Percentiles rank a stretch among this genome's conserved stretches.
phyloP scores from a whole-genome alignment of 2,797 vertebrate genomes.

The Ciconia nigra region DNA sequence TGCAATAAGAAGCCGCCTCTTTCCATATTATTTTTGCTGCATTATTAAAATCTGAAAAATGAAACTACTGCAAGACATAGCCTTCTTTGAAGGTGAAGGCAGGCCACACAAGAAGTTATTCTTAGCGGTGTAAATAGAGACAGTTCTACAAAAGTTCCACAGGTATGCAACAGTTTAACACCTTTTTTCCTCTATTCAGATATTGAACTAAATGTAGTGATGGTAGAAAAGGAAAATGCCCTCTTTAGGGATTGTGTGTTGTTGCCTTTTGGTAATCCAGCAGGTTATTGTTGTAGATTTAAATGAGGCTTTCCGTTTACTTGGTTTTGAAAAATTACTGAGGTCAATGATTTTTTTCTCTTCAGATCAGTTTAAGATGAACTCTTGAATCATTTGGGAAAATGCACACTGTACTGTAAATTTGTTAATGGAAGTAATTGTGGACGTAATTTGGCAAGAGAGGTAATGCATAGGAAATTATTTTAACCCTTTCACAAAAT shows the following conservation, averaged over 20 bases:
- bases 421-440: neutral
- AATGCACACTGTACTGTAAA: neutral
- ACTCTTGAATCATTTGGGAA: neutral
- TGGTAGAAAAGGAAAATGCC: neutral
- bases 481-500: neutral
- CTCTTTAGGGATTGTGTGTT: neutral
- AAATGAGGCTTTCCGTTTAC: neutral
- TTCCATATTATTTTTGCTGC: neutral
- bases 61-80: neutral
- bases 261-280: neutral
- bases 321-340: neutral
- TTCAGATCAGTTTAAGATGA: neutral
- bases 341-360: neutral
- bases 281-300: neutral
- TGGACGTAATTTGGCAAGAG: neutral
- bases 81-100: neutral
- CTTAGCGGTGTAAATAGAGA: neutral
- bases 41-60: neutral
- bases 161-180: neutral
- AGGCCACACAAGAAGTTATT: neutral
- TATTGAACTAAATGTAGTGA: neutral
- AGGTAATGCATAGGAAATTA: neutral
- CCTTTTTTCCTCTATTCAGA: neutral
- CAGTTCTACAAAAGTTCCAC: neutral
- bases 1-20: neutral